phyloP scores from a whole-genome alignment of 2,113 vertebrate genomes.

The Megaceryle maxima region DNA sequence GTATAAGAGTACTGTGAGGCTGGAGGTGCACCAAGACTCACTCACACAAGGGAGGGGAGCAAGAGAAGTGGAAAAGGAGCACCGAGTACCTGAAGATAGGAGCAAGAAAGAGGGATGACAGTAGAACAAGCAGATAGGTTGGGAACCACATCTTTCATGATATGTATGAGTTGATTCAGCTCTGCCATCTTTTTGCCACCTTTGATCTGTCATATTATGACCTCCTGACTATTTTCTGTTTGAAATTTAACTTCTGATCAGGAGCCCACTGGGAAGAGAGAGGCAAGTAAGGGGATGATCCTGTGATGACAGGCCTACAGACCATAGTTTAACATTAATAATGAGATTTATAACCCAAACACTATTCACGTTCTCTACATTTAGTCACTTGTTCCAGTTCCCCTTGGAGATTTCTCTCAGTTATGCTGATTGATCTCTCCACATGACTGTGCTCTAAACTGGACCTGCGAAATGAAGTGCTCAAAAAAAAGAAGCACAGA shows the following conservation, averaged over 20 bases:
- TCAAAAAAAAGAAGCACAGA: background rate
- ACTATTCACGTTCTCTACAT: background rate
- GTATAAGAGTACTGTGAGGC: background rate
- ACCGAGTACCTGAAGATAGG: background rate
- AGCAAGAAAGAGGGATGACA: background rate
- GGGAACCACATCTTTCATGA: background rate
- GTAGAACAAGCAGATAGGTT: background rate
- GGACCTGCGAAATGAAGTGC: background rate
- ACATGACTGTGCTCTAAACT: background rate
- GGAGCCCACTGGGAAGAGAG: background rate
- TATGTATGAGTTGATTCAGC: fast-evolving
- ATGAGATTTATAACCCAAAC: background rate
- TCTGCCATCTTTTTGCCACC: background rate
- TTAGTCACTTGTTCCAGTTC: background rate
- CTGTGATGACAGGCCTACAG: background rate
- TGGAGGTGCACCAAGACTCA: background rate
- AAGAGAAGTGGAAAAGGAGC: background rate
- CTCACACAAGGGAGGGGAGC: background rate
- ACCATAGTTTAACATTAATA: background rate
- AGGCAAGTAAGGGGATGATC: background rate
- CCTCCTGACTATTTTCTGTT: background rate
- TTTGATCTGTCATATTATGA: background rate
- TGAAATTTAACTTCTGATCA: background rate
- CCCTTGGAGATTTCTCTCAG: background rate
- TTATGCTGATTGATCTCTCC: slow-evolving; percentile 8